phyloP scores from a whole-genome alignment of 2,113 vertebrate species.

The Sceloporus tristichus region DNA sequence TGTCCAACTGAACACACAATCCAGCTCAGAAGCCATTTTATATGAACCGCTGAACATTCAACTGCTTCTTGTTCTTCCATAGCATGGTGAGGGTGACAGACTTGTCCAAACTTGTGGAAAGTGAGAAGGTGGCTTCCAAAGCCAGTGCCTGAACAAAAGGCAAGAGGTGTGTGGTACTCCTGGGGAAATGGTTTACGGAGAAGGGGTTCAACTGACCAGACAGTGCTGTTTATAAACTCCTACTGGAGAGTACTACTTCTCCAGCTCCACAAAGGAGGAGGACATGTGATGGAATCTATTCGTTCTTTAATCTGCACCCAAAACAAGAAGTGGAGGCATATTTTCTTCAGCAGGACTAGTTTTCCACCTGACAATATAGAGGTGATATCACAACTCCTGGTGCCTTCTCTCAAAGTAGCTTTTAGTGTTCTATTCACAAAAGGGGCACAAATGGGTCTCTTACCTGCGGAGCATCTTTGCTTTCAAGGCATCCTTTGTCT shows the following conservation, averaged over 20 bases:
- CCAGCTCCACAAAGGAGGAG: neutral
- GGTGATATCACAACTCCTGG: no score
- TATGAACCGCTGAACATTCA: neutral
- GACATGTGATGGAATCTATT: no score
- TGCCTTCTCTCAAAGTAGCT: no score
- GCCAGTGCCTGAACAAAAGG: no score
- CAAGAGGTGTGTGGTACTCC: neutral
- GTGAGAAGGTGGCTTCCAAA: no score
- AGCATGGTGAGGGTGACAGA: no score
- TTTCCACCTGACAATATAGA: neutral
- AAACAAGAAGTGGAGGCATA: neutral
- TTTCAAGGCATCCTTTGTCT: slow-evolving; percentile 82
- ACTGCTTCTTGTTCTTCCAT: neutral
- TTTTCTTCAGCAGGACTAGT: neutral
- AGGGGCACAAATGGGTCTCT: neutral
- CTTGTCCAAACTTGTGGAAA: no score
- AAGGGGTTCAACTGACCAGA: slow-evolving; percentile 48
- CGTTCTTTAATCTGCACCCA: neutral
- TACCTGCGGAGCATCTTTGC: slow-evolving; percentile 89
- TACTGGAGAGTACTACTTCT: neutral
- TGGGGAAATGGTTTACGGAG: slow-evolving; percentile 9
- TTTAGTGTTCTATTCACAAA: neutral
- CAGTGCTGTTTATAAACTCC: neutral
- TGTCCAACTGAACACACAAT: neutral
- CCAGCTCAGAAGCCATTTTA: neutral